phyloP scores from a whole-genome alignment of 2,797 vertebrate genomes.

The Stomatorhinus walkeri region DNA sequence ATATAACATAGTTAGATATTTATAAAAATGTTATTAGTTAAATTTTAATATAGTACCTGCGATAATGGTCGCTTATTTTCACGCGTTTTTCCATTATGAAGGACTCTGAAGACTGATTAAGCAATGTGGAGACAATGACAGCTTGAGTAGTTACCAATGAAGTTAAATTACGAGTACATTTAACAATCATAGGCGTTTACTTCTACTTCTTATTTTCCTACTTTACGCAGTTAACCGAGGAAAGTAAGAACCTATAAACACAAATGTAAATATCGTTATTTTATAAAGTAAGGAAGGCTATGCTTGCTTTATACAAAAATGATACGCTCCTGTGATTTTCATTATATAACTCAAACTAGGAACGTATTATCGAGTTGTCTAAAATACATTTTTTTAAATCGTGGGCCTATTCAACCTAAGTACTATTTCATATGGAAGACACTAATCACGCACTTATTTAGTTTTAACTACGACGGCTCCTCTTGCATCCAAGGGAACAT shows the following conservation, averaged over 20 bases:
- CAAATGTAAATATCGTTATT: neutral
- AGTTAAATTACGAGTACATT: neutral
- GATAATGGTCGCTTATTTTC: neutral
- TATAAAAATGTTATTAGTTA: neutral
- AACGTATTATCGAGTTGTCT: neutral
- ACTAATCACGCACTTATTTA: neutral
- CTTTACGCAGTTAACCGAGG: neutral
- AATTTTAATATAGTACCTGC: neutral
- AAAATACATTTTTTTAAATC: neutral
- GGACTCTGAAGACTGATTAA: slow-evolving; percentile 65
- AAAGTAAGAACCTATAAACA: neutral
- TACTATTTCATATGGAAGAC: neutral
- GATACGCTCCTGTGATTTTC: neutral
- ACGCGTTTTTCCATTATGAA: slow-evolving; percentile 2
- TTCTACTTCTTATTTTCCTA: slow-evolving; percentile 31
- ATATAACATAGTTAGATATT: neutral
- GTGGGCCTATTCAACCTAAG: neutral
- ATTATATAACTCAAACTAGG: neutral
- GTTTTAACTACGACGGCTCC: neutral
- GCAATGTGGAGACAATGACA: slow-evolving; percentile 65
- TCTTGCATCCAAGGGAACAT: neutral
- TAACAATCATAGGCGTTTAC: neutral
- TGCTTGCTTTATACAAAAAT: neutral
- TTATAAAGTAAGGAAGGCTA: neutral
- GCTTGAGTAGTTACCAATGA: slow-evolving; percentile 21